A percentile compares a stretch with the other conserved stretches of the same genome.
phyloP scores from a whole-genome alignment of 2,888 invertebrate species.

The Melanophora roralis region DNA sequence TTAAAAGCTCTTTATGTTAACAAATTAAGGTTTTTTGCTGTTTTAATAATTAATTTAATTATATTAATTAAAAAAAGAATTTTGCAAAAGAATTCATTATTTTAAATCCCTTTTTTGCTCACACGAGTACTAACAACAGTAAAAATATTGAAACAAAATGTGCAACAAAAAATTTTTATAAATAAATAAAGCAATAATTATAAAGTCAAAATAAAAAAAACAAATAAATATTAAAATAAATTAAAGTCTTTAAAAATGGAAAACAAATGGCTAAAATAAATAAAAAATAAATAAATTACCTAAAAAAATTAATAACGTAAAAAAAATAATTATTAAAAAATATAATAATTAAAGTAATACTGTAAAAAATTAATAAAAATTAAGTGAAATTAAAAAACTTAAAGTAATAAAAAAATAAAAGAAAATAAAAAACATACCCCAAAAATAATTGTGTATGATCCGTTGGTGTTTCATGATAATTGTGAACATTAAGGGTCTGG shows the following conservation, averaged over 20 bases:
- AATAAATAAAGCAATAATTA: slow-evolving; percentile 28
- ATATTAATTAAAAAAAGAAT: too few relatives aligned
- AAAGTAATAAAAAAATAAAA: slow-evolving; percentile 37
- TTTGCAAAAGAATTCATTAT: neutral
- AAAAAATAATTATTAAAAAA: slow-evolving; percentile 7
- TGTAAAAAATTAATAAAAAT: slow-evolving; percentile 11
- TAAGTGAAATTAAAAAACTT: slow-evolving; percentile 52
- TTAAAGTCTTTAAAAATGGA: slow-evolving; percentile 31
- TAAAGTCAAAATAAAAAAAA: slow-evolving; percentile 11
- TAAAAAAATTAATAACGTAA: slow-evolving; percentile 12
- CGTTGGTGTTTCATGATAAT: slow-evolving; percentile 73
- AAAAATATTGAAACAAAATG: slow-evolving; percentile 22
- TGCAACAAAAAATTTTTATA: slow-evolving; percentile 32
- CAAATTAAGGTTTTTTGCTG: too few relatives aligned
- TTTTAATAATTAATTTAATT: too few relatives aligned
- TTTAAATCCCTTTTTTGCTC: neutral
- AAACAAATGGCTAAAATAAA: slow-evolving; percentile 12
- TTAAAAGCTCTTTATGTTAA: too few relatives aligned
- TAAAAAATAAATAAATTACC: slow-evolving; percentile 16
- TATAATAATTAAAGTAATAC: slow-evolving; percentile 15
- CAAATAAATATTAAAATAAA: neutral
- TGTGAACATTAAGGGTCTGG: slow-evolving; percentile 75
- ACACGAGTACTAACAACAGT: neutral
- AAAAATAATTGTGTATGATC: slow-evolving; percentile 75
- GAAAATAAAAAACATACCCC: slow-evolving; percentile 72